Evolutionary conservation across 1,140 invertebrate species (phyloP).

Genomic region (Diploscapter pachys): DNA sequence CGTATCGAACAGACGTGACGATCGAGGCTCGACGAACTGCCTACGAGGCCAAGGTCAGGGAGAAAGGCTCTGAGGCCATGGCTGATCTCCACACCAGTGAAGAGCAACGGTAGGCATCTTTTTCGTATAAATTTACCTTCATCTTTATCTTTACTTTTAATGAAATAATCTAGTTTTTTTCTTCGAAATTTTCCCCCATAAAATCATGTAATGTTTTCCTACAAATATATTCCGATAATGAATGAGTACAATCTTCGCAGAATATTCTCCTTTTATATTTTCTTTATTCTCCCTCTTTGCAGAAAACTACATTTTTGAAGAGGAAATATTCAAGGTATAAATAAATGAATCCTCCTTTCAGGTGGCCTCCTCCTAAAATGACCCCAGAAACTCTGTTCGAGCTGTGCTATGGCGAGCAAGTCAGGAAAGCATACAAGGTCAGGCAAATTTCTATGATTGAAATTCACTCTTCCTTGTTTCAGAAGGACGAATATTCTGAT

Average conservation of each 20-base stretch:
- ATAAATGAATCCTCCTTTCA: background rate
- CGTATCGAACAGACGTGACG: constrained; percentile 68
- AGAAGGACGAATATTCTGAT: too few relatives aligned
- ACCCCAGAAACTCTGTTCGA: constrained; percentile 51
- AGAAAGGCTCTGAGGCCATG: constrained; percentile 42
- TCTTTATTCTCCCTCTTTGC: too few relatives aligned
- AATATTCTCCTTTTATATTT: too few relatives aligned
- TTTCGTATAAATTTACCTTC: too few relatives aligned
- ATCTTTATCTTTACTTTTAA: too few relatives aligned
- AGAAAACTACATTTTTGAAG: background rate
- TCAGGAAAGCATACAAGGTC: constrained; percentile 37
- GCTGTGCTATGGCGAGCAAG: constrained; percentile 46
- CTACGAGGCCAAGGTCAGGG: constrained; percentile 34
- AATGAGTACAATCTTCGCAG: too few relatives aligned
- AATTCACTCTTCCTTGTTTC: too few relatives aligned
- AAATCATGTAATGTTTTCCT: too few relatives aligned
- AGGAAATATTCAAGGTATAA: background rate
- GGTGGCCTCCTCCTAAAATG: constrained; percentile 53
- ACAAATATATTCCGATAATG: too few relatives aligned
- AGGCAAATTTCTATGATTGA: background rate
- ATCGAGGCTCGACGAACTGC: constrained; percentile 46
- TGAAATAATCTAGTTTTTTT: too few relatives aligned
- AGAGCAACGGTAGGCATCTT: constrained; percentile 34
- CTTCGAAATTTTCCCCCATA: too few relatives aligned
- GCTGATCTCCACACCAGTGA: constrained; percentile 43